Base-by-base conservation (phyloP, 1,140 invertebrate species). In the Anadara kagoshimensis region DNA sequence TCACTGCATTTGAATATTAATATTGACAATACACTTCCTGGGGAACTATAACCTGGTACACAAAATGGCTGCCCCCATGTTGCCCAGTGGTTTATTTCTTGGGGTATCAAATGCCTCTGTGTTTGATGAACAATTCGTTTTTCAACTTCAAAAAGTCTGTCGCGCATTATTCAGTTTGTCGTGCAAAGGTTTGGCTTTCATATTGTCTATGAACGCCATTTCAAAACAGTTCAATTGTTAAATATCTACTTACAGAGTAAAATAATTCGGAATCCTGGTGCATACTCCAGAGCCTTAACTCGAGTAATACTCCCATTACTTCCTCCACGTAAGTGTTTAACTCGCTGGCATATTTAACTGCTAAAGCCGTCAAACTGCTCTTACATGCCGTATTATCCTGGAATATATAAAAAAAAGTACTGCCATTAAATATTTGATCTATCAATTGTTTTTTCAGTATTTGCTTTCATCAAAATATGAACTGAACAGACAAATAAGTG, bases 191-290 rank as follows among this genome's bases (percentile, higher is more conserved):
- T n/a, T n/a, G n/a, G n/a, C n/a, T n/a, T n/a, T n/a, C n/a, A n/a
- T n/a, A n/a, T n/a, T n/a, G n/a, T n/a, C n/a, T n/a, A n/a, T n/a
- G n/a, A n/a, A n/a, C n/a, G n/a, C n/a, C n/a, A n/a, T n/a, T n/a
- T n/a, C n/a, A n/a, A n/a, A n/a, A n/a, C n/a, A n/a, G n/a, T n/a
- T n/a, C n/a, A n/a, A n/a, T n/a, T n/a, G n/a, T n/a, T n/a, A n/a
- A n/a, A n/a, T n/a, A n/a, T n/a, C n/a, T 29, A 69, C 67, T 53
- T 69, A 69, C 67, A 14, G 67, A 61, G 29, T 69, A 69, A 54
- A 61, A 69, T 20, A 61, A 26, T 20, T 69, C 57, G n/a, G 57
- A n/a, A 11, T 64, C 36, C 16, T 58, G 57, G 18, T 62, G 49
- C 18, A 69, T 43, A 16, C 56, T 8, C 56, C 67, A 69, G 14